Conservation (phyloP, 2,888 invertebrate genomes). For the Acholoe squamosa region DNA sequence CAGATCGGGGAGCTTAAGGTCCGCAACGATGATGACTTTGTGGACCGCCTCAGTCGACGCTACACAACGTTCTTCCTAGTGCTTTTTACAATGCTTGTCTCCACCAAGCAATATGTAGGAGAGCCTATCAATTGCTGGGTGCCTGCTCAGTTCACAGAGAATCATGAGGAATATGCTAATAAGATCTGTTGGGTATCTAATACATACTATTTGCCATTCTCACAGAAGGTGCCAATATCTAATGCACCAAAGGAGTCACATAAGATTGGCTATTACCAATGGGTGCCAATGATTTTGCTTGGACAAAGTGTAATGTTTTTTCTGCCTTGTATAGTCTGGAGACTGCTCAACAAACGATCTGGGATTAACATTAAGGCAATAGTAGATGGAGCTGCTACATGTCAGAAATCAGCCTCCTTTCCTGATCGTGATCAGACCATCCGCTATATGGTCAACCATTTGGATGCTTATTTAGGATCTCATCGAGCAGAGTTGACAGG, state of each 20-base stretch:
- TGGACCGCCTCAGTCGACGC: conserved; percentile 84
- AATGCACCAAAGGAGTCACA: conserved; percentile 76
- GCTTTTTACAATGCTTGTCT: conserved; percentile 95
- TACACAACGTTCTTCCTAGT: conserved; percentile 89
- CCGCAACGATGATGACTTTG: conserved; percentile 83
- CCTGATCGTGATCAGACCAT: conserved; percentile 65
- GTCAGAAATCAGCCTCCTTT: conserved; percentile 59
- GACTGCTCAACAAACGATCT: conserved; percentile 77
- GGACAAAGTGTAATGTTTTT: conserved; percentile 84
- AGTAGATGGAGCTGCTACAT: conserved; percentile 67
- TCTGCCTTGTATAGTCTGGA: conserved; percentile 84
- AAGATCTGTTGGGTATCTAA: conserved; percentile 85
- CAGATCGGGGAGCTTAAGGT: conserved; percentile 66
- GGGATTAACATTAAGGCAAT: conserved; percentile 69
- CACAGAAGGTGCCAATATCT: conserved; percentile 81
- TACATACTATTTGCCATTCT: conserved; percentile 84
- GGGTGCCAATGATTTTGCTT: conserved; percentile 84
- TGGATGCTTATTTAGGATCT: conserved; percentile 74
- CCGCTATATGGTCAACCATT: conserved; percentile 67
- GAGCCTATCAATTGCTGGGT: conserved; percentile 96
- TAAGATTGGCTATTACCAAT: conserved; percentile 83
- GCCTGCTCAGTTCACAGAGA: conserved; percentile 84
- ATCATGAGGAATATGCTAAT: conserved; percentile 85
- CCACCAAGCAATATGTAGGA: conserved; percentile 97
- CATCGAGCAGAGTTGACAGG: conserved; percentile 79